Percentiles rank a stretch among this genome's conserved stretches.
phyloP scores from a whole-genome alignment of 2,888 invertebrate genomes.

The Pachycephus smyrnensis region DNA sequence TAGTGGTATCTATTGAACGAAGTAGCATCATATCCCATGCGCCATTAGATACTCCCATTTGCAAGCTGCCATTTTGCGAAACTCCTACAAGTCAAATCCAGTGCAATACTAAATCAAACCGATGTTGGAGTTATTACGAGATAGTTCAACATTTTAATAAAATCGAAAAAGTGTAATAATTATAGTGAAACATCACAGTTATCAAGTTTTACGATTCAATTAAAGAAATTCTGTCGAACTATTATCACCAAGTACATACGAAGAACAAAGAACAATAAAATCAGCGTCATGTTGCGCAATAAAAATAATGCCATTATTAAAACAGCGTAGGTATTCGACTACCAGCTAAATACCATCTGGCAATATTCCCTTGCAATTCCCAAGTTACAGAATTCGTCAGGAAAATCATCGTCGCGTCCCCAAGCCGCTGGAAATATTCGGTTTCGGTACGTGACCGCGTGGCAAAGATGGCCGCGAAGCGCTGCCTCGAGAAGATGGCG shows the following conservation, averaged over 20 bases:
- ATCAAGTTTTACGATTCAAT: background rate
- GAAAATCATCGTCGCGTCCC: background rate
- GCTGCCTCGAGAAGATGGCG: slow-evolving; percentile 51
- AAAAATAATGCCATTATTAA: background rate
- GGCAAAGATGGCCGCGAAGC: slow-evolving; percentile 51
- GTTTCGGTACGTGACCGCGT: slow-evolving; percentile 30
- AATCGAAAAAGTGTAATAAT: background rate
- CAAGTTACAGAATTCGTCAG: background rate
- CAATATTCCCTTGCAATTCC: background rate
- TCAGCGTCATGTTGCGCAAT: background rate
- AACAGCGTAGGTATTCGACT: background rate
- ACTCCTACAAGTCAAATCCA: background rate
- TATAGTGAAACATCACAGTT: background rate
- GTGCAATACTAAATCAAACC: background rate
- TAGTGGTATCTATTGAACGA: background rate
- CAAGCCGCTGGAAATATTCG: slow-evolving; percentile 12
- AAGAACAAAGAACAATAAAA: background rate
- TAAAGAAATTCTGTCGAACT: background rate
- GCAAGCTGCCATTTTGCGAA: background rate
- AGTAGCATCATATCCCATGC: background rate
- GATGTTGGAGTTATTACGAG: background rate
- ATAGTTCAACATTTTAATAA: background rate
- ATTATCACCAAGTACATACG: background rate
- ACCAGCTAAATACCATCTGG: background rate
- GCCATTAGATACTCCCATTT: background rate